Evolutionary conservation across 1,140 invertebrate species (phyloP), one percentile per base, ranked within the genome.

Genomic region (Lutraria rhynchaena): DNA sequence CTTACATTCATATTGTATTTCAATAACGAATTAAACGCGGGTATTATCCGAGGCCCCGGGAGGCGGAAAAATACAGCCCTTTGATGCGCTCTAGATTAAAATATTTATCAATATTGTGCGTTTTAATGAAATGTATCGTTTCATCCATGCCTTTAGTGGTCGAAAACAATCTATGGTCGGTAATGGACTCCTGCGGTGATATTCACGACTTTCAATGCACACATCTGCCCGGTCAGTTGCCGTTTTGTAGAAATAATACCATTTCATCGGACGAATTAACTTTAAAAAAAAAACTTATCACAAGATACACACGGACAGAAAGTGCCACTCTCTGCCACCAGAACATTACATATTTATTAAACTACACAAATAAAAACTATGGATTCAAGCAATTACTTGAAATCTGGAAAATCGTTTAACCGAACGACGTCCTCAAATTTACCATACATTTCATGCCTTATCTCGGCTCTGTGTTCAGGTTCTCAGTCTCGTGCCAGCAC

Each of bases 401-500:
- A n/a, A n/a, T n/a, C n/a, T n/a, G n/a, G n/a, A n/a, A n/a, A n/a
- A n/a, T n/a, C n/a, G n/a, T n/a, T n/a, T n/a, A n/a, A n/a, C n/a
- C n/a, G n/a, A 41, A 41, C 5, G 37, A 70, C 31, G 13, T 53
- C 24, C 24, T 53, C 27, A 31, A 70, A 71, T 35, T 11, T n/a
- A 57, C 11, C 19, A 15, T 51, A 71, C 46, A 71, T 67, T 67
- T 15, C 51, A 55, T 71, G 69, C 22, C 69, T 71, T 71, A 71
- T 71, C 69, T 71, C 24, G 31, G 41, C 51, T 37, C 29, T 22
- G 24, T 24, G 51, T 71, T 17, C 1, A 9, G 31, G 49, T 27
- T 71, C 69, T 55, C 49, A 27, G 49, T 44, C 24, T 31, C 71
- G 19, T 51, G 33, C 29, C 57, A 74, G 71, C 71, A 74, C 71